These are phyloP conservation scores for Drosophila pruinosa DNA, from an alignment of 1,140 invertebrate genomes.

Conservation along the genomic window DNA sequence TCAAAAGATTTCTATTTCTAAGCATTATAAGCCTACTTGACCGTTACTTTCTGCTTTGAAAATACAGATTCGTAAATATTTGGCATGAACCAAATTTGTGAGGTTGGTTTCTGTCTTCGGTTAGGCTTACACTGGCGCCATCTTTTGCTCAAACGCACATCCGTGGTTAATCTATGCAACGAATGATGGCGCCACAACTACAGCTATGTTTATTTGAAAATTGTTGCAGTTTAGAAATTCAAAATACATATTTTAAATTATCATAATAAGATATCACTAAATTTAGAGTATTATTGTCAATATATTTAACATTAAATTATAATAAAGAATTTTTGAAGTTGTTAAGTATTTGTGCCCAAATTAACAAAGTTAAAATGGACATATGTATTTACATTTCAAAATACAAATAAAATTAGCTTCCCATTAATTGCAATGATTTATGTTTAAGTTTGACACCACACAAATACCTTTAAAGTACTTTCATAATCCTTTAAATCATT, in stretches of 20 bases:
- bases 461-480: neutral
- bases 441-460: neutral
- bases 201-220: neutral
- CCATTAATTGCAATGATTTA: neutral
- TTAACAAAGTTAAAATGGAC: neutral
- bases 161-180: neutral
- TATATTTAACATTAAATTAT: no score
- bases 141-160: neutral
- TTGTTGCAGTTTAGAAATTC: no score
- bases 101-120: neutral
- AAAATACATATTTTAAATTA: no score
- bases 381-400: no score
- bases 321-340: no score
- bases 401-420: neutral
- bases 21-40: neutral
- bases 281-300: no score
- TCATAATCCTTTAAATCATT: conserved; percentile 1
- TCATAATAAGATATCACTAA: no score
- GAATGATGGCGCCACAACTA: neutral
- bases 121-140: neutral
- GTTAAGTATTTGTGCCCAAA: no score
- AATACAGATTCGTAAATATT: neutral
- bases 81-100: neutral
- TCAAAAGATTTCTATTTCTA: neutral
- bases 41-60: neutral